Evolutionary conservation across 2,113 vertebrate species (phyloP), one percentile per base, ranked within the genome.

Genomic region (Eudyptes chrysolophus): DNA sequence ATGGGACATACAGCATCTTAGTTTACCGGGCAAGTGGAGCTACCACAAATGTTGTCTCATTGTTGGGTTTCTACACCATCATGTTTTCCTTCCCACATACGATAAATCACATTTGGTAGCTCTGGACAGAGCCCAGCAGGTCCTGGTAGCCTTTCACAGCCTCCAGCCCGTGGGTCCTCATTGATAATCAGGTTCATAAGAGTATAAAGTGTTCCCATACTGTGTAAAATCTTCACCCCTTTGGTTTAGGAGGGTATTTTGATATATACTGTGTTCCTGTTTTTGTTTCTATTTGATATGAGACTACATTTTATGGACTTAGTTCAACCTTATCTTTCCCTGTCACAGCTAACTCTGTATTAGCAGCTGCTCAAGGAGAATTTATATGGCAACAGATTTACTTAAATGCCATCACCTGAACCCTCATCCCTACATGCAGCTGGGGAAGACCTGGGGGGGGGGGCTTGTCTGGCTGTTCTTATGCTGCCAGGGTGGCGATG

Each of bases 61-160:
- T 65, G 26, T 32, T 69, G 48, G 10, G 29, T 29, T 57, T 60
- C 51, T 74, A 11, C 17, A 22, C 19, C 9, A 13, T 27, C 4
- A 3, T 44, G 6, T 58, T 74, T 77, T 69, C 51, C 25, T 87
- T 86, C n/a, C 24, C 38, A 16, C 0, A 0, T 16, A 13, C 1
- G 6, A 24, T 26, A 60, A 66, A 16, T 38, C 72, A 29, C 2
- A 1, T 82, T 72, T 32, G 12, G 25, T 26, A 65, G n/a, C 62
- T 72, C 29, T 69, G 29, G 49, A 48, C 38, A 52, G 55, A 51
- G 38, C 10, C 51, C 74, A 62, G 42, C 21, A 46, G 20, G 34
- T 84, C 78, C 40, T 18, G 5, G 57, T 44, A 54, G 38, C 36
- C 36, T 76, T 87, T 52, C 22, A 29, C n/a, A 83, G 57, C 38